Base-by-base conservation (phyloP, 92 coral and sea anemone species). In the Scolanthus callimorphus region DNA sequence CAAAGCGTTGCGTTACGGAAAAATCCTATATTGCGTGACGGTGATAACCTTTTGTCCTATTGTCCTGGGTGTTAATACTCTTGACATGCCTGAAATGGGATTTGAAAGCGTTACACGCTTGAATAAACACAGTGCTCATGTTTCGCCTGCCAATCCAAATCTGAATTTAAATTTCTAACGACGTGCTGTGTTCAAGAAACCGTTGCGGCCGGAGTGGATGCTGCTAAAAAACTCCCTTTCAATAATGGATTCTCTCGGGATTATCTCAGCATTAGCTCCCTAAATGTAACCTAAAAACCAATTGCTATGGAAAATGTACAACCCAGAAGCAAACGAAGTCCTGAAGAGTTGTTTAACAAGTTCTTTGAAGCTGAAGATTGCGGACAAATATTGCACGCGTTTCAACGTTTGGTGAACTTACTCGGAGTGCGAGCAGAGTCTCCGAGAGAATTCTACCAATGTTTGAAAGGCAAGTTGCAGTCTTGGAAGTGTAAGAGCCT, bases 401-500 rank as follows among this genome's bases (percentile, higher is more conserved):
- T 91, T 62, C 77, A 79, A 63, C 90, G 86, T 58, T 81, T 88
- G 44, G 76, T 80, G 29, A 76, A 81, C 31, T 81, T 83, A n/a
- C 67, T 77, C 4, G 86, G 85, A 10, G 69, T 85, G 23, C 76
- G 61, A 50, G 61, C 90, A 11, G 96, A 88, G 27, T 83, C 75
- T 51, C 77, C 96, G 50, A 70, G 79, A 53, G 97, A 92, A 45
- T 74, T 88, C 57, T 92, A 92, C 50, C 61, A 73, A 29, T 44
- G 48, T 43, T 81, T 92, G 6, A 92, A 84, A 46, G 70, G 78
- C 37, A 92, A 88, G 51, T 74, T 92, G 0, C 97, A 92, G 50
- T 76, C 97, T 13, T 92, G 97, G 97, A 80, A 83, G 55, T 88
- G 97, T 62, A 92, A 92, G 58, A 70, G 80, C 20, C 64, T 92